A percentile compares a stretch with the other conserved stretches of the same genome.
Conservation (phyloP, 2,113 vertebrate species). For the Periophthalmus modestus region DNA sequence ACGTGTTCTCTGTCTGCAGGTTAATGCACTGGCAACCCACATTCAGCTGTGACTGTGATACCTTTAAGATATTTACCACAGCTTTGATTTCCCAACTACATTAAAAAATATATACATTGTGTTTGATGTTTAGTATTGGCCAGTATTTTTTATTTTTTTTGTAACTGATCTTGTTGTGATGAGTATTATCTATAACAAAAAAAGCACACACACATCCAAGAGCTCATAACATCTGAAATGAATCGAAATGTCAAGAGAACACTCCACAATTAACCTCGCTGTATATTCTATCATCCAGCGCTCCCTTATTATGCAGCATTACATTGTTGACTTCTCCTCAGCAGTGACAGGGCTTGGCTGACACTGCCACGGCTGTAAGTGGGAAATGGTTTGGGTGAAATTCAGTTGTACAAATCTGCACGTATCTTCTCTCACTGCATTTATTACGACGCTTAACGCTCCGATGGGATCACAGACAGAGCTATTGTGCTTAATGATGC, state of each 20-base stretch:
- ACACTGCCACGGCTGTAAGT: slow-evolving; percentile 17
- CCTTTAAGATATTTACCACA: too few relatives aligned
- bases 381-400: slow-evolving; percentile 27
- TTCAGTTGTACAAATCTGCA: slow-evolving; percentile 29
- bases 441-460: slow-evolving; percentile 38
- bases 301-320: background rate
- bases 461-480: background rate
- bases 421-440: slow-evolving; percentile 49
- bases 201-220: too few relatives aligned
- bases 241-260: slow-evolving; percentile 57
- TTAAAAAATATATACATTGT: too few relatives aligned
- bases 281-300: background rate
- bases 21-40: too few relatives aligned
- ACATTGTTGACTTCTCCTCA: slow-evolving; percentile 18
- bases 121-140: too few relatives aligned
- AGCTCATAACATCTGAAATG: too few relatives aligned
- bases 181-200: too few relatives aligned
- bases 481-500: slow-evolving; percentile 42
- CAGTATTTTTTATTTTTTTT: too few relatives aligned
- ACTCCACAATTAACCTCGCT: background rate
- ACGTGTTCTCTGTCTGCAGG: too few relatives aligned
- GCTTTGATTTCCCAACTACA: too few relatives aligned
- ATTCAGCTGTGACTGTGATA: too few relatives aligned
- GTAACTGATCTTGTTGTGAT: too few relatives aligned
- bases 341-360: slow-evolving; percentile 16